These are phyloP conservation scores for Plumapathes pennacea DNA, from an alignment of 92 coral and sea anemone species.

Conservation along the genomic window DNA sequence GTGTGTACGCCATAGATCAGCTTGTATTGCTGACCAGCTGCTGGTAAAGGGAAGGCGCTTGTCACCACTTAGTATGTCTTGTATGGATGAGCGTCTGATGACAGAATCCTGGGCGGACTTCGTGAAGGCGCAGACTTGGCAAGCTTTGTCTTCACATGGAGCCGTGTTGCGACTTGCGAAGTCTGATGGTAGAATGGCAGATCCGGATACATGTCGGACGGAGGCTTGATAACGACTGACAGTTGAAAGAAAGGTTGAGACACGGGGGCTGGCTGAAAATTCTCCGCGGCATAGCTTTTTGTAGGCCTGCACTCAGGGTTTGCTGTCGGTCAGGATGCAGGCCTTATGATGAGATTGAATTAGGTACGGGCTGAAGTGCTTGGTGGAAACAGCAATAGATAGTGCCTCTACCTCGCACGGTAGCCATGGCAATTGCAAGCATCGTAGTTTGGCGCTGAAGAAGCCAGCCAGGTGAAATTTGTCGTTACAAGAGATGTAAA, in stretches of 20 bases:
- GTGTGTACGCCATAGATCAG: conserved; percentile 33
- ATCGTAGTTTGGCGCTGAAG: conserved; percentile 50
- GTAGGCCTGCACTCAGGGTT: conserved; percentile 57
- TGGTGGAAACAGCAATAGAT: conserved; percentile 42
- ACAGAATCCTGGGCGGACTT: conserved; percentile 43
- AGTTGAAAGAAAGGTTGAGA: conserved; percentile 49
- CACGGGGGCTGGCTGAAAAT: conserved; percentile 59
- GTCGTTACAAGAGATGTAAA: conserved; percentile 13
- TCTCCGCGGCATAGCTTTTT: conserved; percentile 60
- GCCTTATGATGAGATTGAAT: conserved; percentile 40
- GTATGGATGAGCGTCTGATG: conserved; percentile 29
- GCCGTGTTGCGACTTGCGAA: conserved; percentile 70
- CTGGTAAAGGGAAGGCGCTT: conserved; percentile 17
- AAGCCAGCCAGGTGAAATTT: conserved; percentile 53
- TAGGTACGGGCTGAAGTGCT: conserved; percentile 50
- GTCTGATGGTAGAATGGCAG: conserved; percentile 64
- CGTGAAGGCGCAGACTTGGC: conserved; percentile 49
- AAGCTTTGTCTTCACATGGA: conserved; percentile 35
- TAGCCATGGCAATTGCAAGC: conserved; percentile 57
- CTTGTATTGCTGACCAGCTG: conserved; percentile 40
- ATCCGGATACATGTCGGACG: conserved; percentile 62
- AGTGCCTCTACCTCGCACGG: conserved; percentile 63
- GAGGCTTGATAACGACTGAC: conserved; percentile 62
- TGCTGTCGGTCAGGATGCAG: conserved; percentile 55
- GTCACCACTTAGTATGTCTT: conserved; percentile 16